Base-by-base conservation (phyloP, 1,140 invertebrate genomes). In the Samia ricini region DNA sequence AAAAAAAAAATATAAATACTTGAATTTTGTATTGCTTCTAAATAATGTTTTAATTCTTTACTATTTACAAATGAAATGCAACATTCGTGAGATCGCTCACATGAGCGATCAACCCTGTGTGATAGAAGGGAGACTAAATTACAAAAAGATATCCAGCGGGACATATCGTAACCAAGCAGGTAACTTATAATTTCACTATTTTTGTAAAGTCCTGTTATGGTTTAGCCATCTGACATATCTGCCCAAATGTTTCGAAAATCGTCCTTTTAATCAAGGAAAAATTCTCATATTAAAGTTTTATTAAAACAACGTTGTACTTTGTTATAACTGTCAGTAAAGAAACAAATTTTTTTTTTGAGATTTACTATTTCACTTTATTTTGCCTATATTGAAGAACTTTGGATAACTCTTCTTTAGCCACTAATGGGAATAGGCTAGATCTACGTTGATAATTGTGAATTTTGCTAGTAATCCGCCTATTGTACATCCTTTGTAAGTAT, bases 61-160 rank as follows among this genome's bases (percentile, higher is more conserved):
- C n/a, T 12, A 15, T 29, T 18, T 62, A 36, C 80, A 79, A 81
- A 95, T 95, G 94, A 93, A 93, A 85, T 94, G 93, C 77, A 94
- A 94, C 69, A 91, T 93, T 51, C 92, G 91, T 72, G 93, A 94
- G 79, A 84, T 94, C 50, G 90, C 91, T 71, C 87, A 91, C 15
- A 69, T 92, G 75, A 93, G 93, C 80, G 91, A 88, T 71, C 91
- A 91, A 29, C 89, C 92, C 52, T 91, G 91, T 52, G 88, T 92
- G 61, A 83, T 94, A 42, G 94, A 95, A 91, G 94, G 94, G 63
- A 91, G 94, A 78, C 84, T 94, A 69, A 93, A 93, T 81, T 93
- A 95, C 71, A 93, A 93, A 83, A 91, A 93, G 69, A 83, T 92
- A 23, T 90, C 92, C 54, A 92, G 91, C 85, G 92, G 91, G 84